Evolutionary conservation across 2,113 vertebrate genomes (phyloP), one percentile per base, ranked within the genome.

Genomic region (Nematolebias whitei): DNA sequence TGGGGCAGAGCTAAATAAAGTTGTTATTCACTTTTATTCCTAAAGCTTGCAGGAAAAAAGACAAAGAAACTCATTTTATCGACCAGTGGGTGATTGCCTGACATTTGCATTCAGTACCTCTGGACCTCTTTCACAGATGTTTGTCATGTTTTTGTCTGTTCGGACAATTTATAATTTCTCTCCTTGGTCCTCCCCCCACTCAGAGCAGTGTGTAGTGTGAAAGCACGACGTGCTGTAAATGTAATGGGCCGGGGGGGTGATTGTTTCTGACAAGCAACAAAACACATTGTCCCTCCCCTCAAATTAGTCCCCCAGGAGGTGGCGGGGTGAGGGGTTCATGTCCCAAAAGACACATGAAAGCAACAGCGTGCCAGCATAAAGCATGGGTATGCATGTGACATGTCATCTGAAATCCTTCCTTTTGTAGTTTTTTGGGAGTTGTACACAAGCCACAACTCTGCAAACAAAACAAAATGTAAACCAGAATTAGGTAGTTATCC

Each of bases 251-350:
- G 93, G 92, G 92, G 92, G 92, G 91, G 91, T 95, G 95, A 98
- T 98, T 98, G 97, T 98, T 98, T 97, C 95, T 96, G 96, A 97
- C 96, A 96, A 95, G 95, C 95, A 97, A 97, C 95, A 98, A 97
- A 98, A 98, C 95, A 96, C 94, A 94, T 95, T 92, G 94, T 94
- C 94, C 96, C 96, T 95, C 98, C 97, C 97, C 95, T 96, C 94
- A 96, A 95, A 99, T 99, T 98, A 98, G 95, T 94, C 94, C 91
- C 88, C 91, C 94, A 93, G 93, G 93, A 94, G 95, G 93, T 93
- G 93, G 75, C 60, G 85, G 78, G 85, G 82, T 77, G 71, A 82
- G 74, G 94, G 95, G 94, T 94, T 95, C 94, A 95, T 87, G 92
- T 94, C 92, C 94, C 95, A 93, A 94, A 95, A 95, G 95, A 93